Base-by-base conservation (phyloP, 2,888 invertebrate species). In the Drosophila tanythrix region DNA sequence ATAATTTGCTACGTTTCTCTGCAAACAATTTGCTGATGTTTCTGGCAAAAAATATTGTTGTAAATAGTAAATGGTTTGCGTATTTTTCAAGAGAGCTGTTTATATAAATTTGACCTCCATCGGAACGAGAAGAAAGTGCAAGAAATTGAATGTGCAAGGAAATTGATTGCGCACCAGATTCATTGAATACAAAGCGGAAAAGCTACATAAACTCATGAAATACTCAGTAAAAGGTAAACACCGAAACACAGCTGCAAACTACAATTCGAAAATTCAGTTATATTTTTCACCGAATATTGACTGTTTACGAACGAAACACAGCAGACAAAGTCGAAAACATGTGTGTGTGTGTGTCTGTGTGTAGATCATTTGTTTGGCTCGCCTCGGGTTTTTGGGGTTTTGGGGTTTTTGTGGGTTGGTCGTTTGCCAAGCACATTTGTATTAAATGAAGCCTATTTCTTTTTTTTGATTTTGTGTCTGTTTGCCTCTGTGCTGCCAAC, bases 381-480 rank as follows among this genome's bases (percentile, higher is more conserved):
- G 56, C 67, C 67, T 72, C 48, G 66, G 55, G 62, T 21, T 63
- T 70, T 74, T 74, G 33, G 57, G 53, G 35, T 63, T 70, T 74
- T 74, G 33, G 57, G 53, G 35, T 48, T 66, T 61, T 59, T 70
- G 60, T 64, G 81, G 69, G 62, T 76, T 70, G 64, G 63, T 74
- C 81, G 52, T 68, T 74, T 79, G 78, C 72, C 79, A 88, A 79
- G 66, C 70, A 63, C 80, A 80, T 89, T 84, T 75, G 80, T 87
- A 87, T 84, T 80, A 82, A 85, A 87, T 89, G 85, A 89, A 83
- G 82, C 85, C 87, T 82, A 87, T 89, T 89, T 86, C 62, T 53
- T 48, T 6, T n/a, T 4, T 55, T 59, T 56, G 36, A 18, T 25
- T 36, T 21, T 46, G 18, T 36, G 2, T 46, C 11, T 58, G 38